Conservation (phyloP, 2,888 invertebrate species). For the Rhagonycha lutea region DNA sequence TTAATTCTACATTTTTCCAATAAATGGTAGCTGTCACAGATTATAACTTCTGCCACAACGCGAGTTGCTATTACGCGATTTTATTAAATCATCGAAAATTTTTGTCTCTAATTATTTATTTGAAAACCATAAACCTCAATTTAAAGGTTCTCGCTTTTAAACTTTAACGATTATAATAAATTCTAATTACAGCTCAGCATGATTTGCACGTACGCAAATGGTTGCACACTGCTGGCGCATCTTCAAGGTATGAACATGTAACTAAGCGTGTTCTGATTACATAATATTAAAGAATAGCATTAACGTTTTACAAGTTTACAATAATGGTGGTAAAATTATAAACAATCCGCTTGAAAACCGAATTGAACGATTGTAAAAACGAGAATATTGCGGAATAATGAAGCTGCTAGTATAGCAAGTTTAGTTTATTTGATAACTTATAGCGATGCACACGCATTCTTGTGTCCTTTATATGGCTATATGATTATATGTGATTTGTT, state of each 20-base stretch:
- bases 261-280: conserved; percentile 14
- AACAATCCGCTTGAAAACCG: conserved; percentile 8
- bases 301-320: conserved; percentile 5
- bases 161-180: not conserved
- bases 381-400: conserved; percentile 48
- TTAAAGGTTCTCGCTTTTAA: not conserved
- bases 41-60: too few relatives aligned
- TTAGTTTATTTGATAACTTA: conserved; percentile 53
- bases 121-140: not conserved
- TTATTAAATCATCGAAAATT: not conserved
- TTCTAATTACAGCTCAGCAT: not conserved
- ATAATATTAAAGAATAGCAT: conserved; percentile 7
- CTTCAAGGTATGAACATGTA: conserved; percentile 16
- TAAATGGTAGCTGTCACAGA: too few relatives aligned
- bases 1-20: too few relatives aligned
- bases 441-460: conserved; percentile 51
- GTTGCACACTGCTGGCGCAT: conserved; percentile 21
- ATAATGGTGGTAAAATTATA: conserved; percentile 5
- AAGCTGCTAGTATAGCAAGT: conserved; percentile 46
- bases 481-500: conserved; percentile 16
- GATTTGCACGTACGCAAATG: conserved; percentile 11
- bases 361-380: conserved; percentile 32
- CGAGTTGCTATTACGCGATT: too few relatives aligned
- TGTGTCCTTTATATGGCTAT: conserved; percentile 16
- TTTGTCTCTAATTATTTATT: not conserved